Conservation (phyloP, 2,113 vertebrate genomes). For the Dipodomys ordii region DNA sequence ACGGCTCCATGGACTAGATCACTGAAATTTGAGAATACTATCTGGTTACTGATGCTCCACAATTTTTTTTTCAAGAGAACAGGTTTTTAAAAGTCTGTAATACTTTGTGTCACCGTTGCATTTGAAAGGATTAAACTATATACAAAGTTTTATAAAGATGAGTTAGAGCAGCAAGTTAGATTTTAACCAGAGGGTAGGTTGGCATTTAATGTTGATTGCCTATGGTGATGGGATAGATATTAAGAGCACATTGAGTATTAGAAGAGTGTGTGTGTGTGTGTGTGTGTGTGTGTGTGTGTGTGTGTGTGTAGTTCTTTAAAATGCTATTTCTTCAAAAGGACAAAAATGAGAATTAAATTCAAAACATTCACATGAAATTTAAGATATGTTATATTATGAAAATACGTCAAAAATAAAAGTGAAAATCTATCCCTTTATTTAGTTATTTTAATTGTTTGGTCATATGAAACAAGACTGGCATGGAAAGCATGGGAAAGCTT, state of each 20-base stretch:
- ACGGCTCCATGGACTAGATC: conserved; percentile 90
- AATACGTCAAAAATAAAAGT: conserved; percentile 35
- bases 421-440: conserved; percentile 52
- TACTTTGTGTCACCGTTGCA: conserved; percentile 84
- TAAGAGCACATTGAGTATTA: conserved; percentile 50
- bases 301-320: conserved; percentile 59
- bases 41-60: conserved; percentile 91
- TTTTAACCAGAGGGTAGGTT: conserved; percentile 14
- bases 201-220: conserved; percentile 70
- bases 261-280: conserved; percentile 19
- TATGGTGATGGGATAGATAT: conserved; percentile 58
- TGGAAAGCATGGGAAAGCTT: conserved; percentile 55
- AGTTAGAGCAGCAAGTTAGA: conserved; percentile 53
- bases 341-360: conserved; percentile 54
- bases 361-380: conserved; percentile 38
- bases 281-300: not conserved
- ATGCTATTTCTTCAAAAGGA: not conserved
- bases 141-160: conserved; percentile 72
- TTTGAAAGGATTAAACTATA: conserved; percentile 82
- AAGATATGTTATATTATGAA: conserved; percentile 49
- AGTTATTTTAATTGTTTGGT: conserved; percentile 60
- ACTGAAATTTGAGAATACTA: conserved; percentile 93
- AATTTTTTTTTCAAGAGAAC: conserved; percentile 78
- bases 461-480: conserved; percentile 26
- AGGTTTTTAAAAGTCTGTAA: conserved; percentile 82